phyloP scores from a whole-genome alignment of 2,888 invertebrate genomes.

The Drosophila testacea region DNA sequence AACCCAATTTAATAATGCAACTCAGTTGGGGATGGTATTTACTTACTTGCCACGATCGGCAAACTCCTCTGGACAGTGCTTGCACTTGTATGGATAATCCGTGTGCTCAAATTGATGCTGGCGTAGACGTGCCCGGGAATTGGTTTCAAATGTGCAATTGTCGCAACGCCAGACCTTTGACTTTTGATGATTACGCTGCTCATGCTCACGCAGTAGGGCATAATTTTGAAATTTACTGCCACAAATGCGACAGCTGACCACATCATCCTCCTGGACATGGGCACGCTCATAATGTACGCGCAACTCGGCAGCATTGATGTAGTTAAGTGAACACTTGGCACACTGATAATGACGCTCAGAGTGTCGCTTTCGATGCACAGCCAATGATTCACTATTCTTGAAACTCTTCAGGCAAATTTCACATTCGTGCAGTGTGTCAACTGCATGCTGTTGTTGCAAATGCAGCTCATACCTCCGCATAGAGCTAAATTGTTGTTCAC shows the following conservation, averaged over 20 bases:
- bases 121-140: constrained; percentile 58
- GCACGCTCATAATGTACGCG: constrained; percentile 74
- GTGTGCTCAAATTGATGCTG: constrained; percentile 76
- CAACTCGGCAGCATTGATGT: constrained; percentile 74
- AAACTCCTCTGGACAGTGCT: constrained; percentile 68
- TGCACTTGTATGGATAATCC: constrained; percentile 77
- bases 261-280: constrained; percentile 66
- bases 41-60: constrained; percentile 69
- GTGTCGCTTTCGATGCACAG: constrained; percentile 75
- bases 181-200: constrained; percentile 66
- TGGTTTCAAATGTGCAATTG: constrained; percentile 66
- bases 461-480: constrained; percentile 77
- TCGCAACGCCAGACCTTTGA: constrained; percentile 63
- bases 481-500: constrained; percentile 65
- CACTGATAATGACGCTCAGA: constrained; percentile 78
- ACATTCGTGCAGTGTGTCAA: constrained; percentile 77
- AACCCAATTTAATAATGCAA: background rate
- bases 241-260: constrained; percentile 60
- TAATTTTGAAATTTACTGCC: constrained; percentile 61
- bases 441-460: constrained; percentile 68
- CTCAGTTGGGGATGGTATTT: background rate
- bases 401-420: constrained; percentile 76
- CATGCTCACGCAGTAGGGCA: constrained; percentile 64
- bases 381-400: constrained; percentile 63
- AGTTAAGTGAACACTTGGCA: constrained; percentile 70